Evolutionary conservation across 1,140 invertebrate genomes (phyloP), one percentile per base, ranked within the genome.

Genomic region (Drosophila bocki): DNA sequence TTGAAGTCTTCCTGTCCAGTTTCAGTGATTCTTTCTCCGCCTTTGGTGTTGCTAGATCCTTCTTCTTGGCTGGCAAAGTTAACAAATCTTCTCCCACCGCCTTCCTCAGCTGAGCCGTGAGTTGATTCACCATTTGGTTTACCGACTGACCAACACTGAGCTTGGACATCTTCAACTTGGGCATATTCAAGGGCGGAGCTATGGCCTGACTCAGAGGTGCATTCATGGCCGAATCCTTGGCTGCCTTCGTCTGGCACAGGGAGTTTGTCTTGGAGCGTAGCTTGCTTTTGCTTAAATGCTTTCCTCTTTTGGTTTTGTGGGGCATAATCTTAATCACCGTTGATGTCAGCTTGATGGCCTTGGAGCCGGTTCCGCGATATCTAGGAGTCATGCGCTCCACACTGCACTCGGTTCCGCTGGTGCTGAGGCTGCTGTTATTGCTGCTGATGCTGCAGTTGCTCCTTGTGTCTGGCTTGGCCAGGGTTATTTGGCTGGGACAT

Each of bases 271-370:
- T 67, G 50, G 37, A n/a, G 19, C 59, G 51, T 0, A 62, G 17
- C 19, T 41, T 29, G 48, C 26, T 29, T 29, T 29, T 29, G 26
- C 26, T 29, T 29, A 29, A 29, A 29, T 29, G 26, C 26, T 29
- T 29, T 29, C 26, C 6, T 6, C 32, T 33, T 5, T 5, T 8
- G 7, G 62, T 1, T n/a, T 26, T 9, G 0, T 45, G 13, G 3
- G 67, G 68, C 22, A 87, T 32, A 15, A 87, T 80, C 57, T 78
- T 63, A 8, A 87, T 78, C 9, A 87, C 83, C 13, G 83, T 87
- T 6, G 83, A 63, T 2, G 83, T 87, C 3, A 87, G 72, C 35
- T 80, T 80, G 7, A 87, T 26, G 50, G 63, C 63, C 45, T 80
- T 87, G 33, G 17, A 29, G 26, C 51, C 8, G 5, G 12, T 0